Evolutionary conservation across 2,797 vertebrate genomes (phyloP).

Genomic region (Leontocebus nigricollis): DNA sequence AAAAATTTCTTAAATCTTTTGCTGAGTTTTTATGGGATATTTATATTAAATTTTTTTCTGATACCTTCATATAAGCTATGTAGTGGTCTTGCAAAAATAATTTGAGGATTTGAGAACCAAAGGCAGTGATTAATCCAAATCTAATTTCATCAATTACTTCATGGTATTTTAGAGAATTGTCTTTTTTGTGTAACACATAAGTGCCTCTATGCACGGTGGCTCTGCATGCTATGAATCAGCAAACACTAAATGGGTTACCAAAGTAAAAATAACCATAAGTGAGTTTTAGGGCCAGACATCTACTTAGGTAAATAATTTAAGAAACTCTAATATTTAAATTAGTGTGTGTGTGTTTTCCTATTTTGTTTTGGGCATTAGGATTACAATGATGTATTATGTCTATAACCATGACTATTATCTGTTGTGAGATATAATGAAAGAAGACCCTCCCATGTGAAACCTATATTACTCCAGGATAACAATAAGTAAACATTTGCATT

Average conservation of each 20-base stretch:
- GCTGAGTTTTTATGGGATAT: neutral
- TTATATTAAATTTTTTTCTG: slow-evolving; percentile 17
- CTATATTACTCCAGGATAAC: neutral
- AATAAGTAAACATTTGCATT: neutral
- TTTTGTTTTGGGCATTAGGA: neutral
- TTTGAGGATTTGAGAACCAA: neutral
- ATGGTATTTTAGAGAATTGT: neutral
- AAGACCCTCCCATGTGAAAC: neutral
- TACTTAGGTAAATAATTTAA: neutral
- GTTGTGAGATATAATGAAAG: neutral
- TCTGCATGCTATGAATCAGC: neutral
- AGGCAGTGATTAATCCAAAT: neutral
- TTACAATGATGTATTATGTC: neutral
- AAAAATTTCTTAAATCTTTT: neutral
- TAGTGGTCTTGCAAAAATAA: neutral
- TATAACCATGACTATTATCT: neutral
- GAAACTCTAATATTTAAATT: neutral
- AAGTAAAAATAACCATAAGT: neutral
- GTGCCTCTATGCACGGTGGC: neutral
- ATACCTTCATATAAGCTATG: neutral
- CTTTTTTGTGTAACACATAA: neutral
- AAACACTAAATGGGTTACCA: neutral
- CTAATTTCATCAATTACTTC: neutral
- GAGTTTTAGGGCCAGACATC: neutral
- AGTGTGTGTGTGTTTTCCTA: neutral